Evolutionary conservation across 2,113 vertebrate species (phyloP), one percentile per base, ranked within the genome.

Genomic region (Eulemur rufifrons): DNA sequence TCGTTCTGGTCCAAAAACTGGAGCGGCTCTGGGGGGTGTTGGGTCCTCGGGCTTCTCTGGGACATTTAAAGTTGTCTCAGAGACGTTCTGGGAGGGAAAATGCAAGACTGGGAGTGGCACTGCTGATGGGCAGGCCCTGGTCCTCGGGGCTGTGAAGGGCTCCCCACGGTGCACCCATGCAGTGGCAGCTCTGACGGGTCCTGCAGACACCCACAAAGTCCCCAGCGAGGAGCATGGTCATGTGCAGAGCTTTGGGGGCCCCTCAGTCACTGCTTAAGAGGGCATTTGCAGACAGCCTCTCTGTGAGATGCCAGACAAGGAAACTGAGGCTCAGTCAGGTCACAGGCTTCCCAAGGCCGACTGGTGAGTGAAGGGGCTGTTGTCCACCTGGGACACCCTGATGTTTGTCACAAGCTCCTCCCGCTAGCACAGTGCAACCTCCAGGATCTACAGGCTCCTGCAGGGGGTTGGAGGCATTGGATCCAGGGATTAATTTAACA

Each of bases 401-500:
- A 76, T 47, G 73, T 18, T 15, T 15, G 14, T 18, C 27, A 9
- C 12, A 5, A 76, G 8, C 27, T 45, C 15, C 45, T 76, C 27
- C 42, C 14, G 1, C 42, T 4, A 76, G 15, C 73, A 18, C 11
- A 17, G 73, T 0, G 15, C 14, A 10, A 47, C 4, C 14, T 47
- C 73, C 50, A 20, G 50, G 21, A 25, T 5, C 34, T 3, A 32
- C 14, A 0, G 50, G 2, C 63, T 63, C 21, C 17, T 61, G 32
- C 23, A 32, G 23, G 42, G 0, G 5, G 15, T 18, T 21, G 32
- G 66, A 83, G 4, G 23, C 6, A 5, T 0, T 5, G 59, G 50
- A 6, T 77, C 13, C 69, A 12, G 6, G 21, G 17, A 14, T 47
- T 47, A 21, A 7, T 2, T 45, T 21, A 8, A 29, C 7, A 37